phyloP scores from a whole-genome alignment of 2,113 vertebrate species.

The Charina bottae region DNA sequence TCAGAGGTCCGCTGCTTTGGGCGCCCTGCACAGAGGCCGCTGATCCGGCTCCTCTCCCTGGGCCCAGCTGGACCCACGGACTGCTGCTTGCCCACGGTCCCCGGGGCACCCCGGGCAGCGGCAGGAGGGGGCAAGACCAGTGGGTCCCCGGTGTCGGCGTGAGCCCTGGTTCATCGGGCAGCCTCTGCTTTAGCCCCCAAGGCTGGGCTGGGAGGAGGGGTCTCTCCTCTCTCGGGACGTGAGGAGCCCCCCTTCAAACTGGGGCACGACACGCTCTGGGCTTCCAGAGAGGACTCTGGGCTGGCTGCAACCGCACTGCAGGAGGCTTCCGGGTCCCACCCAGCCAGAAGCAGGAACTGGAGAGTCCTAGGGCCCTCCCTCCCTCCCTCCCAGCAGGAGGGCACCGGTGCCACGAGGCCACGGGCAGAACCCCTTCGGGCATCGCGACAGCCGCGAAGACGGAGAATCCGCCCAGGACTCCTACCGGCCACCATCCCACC shows the following conservation, averaged over 20 bases:
- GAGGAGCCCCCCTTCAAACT: neutral
- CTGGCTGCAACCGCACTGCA: neutral
- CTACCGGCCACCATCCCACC: neutral
- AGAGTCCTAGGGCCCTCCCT: neutral
- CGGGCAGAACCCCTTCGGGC: neutral
- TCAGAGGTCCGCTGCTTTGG: fast-evolving
- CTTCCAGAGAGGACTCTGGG: neutral
- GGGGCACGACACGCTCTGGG: neutral
- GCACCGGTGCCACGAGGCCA: neutral
- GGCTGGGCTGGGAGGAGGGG: neutral
- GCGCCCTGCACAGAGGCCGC: neutral
- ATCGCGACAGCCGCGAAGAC: neutral
- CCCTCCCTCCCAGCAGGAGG: neutral
- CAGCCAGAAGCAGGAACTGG: neutral
- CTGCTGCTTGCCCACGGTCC: too few species aligned
- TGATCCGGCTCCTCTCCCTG: neutral
- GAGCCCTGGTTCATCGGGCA: neutral
- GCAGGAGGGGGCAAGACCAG: neutral
- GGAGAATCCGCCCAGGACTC: neutral
- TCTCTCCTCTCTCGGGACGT: neutral
- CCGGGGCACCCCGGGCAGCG: neutral
- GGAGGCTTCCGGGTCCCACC: neutral
- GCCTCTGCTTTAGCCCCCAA: neutral
- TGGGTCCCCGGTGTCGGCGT: too few species aligned
- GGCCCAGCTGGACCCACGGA: neutral